Conservation (phyloP, 2,113 vertebrate species). For the Odobenus rosmarus region DNA sequence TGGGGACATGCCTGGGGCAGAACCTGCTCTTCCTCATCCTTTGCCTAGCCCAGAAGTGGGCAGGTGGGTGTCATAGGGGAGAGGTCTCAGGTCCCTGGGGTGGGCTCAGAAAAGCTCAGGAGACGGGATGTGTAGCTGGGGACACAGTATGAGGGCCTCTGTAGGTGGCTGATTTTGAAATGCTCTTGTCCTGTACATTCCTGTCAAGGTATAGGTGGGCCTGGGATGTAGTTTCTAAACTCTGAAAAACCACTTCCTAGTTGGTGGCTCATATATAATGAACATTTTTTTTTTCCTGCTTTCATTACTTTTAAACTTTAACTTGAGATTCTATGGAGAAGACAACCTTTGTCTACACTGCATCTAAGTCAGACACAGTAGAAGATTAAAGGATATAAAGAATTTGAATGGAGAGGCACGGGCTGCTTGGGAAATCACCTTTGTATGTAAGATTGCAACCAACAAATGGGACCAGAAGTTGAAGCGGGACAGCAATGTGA, state of each 20-base stretch:
- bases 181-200: neutral
- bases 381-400: neutral
- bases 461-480: neutral
- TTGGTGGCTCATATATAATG: neutral
- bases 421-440: neutral
- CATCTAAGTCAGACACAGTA: neutral
- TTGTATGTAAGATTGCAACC: neutral
- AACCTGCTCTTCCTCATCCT: neutral
- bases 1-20: neutral
- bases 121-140: neutral
- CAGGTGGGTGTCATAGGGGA: fast-evolving
- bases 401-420: neutral
- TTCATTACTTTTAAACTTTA: neutral
- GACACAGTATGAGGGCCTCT: neutral
- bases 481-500: neutral
- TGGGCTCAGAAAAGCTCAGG: neutral
- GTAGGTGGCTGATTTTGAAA: neutral
- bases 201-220: neutral
- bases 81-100: neutral
- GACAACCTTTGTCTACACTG: neutral
- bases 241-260: neutral
- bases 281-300: neutral
- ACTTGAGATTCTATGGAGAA: neutral
- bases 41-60: neutral
- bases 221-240: neutral